These are phyloP conservation scores for Petaurus breviceps DNA, from an alignment of 2,113 vertebrate species.

Conservation along the genomic window DNA sequence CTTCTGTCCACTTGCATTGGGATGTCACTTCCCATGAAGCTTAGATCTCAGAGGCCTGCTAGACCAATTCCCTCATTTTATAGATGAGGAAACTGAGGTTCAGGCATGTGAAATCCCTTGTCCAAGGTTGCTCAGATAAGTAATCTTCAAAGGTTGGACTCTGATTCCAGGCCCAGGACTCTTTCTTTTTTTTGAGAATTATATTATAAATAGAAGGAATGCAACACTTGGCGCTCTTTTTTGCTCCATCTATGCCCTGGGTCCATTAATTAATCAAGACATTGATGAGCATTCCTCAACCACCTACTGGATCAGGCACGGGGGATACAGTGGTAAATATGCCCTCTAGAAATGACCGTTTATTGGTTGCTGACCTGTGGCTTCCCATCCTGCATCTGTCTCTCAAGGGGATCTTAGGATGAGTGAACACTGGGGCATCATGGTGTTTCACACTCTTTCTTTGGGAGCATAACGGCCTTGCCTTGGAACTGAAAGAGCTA, in stretches of 20 bases:
- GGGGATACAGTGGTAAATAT: neutral
- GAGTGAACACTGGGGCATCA: slow-evolving; percentile 87
- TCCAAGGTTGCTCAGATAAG: neutral
- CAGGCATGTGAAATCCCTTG: neutral
- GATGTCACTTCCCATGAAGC: neutral
- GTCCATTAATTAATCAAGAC: neutral
- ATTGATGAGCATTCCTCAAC: neutral
- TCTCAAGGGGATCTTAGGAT: slow-evolving; percentile 84
- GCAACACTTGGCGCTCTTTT: neutral
- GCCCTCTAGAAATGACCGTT: neutral
- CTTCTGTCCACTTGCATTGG: neutral
- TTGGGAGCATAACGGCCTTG: slow-evolving; percentile 83
- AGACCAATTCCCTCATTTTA: neutral
- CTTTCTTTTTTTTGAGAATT: neutral
- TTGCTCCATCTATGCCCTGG: neutral
- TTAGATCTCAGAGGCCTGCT: neutral
- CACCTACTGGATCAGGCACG: neutral
- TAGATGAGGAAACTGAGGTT: neutral
- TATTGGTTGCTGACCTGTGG: no score
- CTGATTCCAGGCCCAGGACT: neutral
- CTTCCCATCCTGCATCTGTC: neutral
- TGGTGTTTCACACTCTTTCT: slow-evolving; percentile 85
- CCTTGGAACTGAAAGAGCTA: slow-evolving; percentile 81
- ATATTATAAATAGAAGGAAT: neutral
- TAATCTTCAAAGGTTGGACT: neutral